Conservation (phyloP, 2,113 vertebrate genomes). For the Rousettus leschenaultii region DNA sequence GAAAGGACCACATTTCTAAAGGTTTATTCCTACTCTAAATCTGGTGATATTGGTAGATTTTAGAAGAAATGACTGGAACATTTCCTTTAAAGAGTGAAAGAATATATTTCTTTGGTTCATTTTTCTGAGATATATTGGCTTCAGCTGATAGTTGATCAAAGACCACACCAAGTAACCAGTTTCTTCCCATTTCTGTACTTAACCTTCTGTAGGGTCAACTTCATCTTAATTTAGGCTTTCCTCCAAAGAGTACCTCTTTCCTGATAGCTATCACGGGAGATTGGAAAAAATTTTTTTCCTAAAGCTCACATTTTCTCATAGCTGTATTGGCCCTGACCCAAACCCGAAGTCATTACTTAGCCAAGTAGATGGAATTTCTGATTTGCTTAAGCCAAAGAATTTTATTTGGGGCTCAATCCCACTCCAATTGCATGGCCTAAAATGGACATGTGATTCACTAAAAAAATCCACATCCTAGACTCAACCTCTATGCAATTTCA, state of each 20-base stretch:
- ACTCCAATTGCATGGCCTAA: not conserved
- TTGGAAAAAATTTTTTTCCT: not conserved
- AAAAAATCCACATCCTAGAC: not conserved
- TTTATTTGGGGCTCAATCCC: not conserved
- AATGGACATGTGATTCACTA: not conserved
- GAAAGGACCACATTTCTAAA: not conserved
- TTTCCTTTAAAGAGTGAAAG: not conserved
- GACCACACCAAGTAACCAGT: not conserved
- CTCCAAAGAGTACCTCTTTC: not conserved
- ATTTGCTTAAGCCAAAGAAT: not conserved
- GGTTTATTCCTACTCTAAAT: not conserved
- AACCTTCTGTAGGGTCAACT: not conserved
- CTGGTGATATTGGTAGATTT: not conserved
- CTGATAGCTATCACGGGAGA: not conserved
- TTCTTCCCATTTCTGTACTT: not conserved
- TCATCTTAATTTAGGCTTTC: not conserved
- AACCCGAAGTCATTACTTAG: not conserved
- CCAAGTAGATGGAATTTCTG: not conserved
- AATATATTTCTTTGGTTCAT: not conserved
- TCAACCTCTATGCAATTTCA: not conserved
- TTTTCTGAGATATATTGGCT: not conserved
- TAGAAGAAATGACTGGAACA: not conserved
- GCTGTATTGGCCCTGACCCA: not conserved
- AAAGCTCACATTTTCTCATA: not conserved
- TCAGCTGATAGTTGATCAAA: not conserved